Conservation (phyloP, 2,797 vertebrate species). For the Eptatretus atami region DNA sequence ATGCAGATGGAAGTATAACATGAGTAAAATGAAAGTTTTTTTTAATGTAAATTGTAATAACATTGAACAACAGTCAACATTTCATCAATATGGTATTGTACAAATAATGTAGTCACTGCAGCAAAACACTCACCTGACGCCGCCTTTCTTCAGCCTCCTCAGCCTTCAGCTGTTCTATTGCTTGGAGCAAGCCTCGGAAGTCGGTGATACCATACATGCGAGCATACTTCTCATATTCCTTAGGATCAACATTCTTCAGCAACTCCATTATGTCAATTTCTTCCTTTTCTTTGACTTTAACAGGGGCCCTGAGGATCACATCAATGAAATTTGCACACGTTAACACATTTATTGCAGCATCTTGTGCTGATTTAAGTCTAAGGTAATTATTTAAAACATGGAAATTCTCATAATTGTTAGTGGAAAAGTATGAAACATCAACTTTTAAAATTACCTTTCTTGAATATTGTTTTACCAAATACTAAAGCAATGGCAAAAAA, state of each 20-base stretch:
- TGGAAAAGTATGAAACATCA: too few relatives aligned
- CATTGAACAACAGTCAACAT: too few relatives aligned
- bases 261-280: conserved; percentile 80
- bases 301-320: conserved; percentile 30
- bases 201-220: conserved; percentile 96
- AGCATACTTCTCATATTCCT: conserved; percentile 96
- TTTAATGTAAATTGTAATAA: background rate
- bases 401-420: too few relatives aligned
- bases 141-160: conserved; percentile 50
- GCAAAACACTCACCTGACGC: conserved; percentile 28
- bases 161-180: conserved; percentile 65
- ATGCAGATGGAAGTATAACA: too few relatives aligned
- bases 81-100: too few relatives aligned
- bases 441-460: background rate
- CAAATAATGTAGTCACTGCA: too few relatives aligned
- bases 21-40: too few relatives aligned
- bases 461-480: background rate
- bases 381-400: background rate
- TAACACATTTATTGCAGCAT: background rate
- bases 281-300: conserved; percentile 54
- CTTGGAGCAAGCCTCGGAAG: conserved; percentile 79
- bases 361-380: background rate
- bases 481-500: too few relatives aligned
- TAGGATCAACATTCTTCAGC: conserved; percentile 86
- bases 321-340: background rate